Percentiles rank a stretch among this genome's conserved stretches.
Conservation (phyloP, 2,888 invertebrate species). For the Thumatha senex region DNA sequence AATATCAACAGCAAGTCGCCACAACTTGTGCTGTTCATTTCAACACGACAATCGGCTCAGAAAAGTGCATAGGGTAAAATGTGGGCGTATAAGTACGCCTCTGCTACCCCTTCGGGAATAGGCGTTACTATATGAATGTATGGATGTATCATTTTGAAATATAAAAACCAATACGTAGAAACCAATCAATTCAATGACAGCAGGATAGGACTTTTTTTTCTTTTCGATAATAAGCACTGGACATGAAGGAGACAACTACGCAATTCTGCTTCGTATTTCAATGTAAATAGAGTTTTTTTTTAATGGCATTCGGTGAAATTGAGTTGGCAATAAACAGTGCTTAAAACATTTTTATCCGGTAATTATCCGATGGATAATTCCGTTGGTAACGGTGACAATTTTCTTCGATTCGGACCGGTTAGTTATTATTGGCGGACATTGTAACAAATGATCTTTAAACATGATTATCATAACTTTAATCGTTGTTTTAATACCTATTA, state of each 20-base stretch:
- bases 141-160: conserved; percentile 54
- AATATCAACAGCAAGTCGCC: too few species aligned
- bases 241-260: conserved; percentile 37
- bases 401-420: conserved; percentile 49
- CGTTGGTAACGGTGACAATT: conserved; percentile 61
- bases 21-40: too few species aligned
- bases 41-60: too few species aligned
- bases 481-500: too few species aligned
- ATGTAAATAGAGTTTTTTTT: conserved; percentile 31
- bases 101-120: too few species aligned
- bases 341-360: conserved; percentile 56
- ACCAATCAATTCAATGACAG: conserved; percentile 63
- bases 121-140: too few species aligned
- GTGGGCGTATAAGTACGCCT: conserved; percentile 24
- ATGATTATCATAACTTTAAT: not conserved
- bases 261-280: conserved; percentile 16
- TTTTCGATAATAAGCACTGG: conserved; percentile 52
- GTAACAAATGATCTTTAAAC: conserved; percentile 19
- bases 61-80: conserved; percentile 26
- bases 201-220: conserved; percentile 56
- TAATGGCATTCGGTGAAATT: not conserved
- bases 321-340: conserved; percentile 38
- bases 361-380: conserved; percentile 66
- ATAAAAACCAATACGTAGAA: conserved; percentile 65
- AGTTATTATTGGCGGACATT: conserved; percentile 35